Evolutionary conservation across 2,888 invertebrate genomes (phyloP).

Genomic region (Mythimna loreyi): DNA sequence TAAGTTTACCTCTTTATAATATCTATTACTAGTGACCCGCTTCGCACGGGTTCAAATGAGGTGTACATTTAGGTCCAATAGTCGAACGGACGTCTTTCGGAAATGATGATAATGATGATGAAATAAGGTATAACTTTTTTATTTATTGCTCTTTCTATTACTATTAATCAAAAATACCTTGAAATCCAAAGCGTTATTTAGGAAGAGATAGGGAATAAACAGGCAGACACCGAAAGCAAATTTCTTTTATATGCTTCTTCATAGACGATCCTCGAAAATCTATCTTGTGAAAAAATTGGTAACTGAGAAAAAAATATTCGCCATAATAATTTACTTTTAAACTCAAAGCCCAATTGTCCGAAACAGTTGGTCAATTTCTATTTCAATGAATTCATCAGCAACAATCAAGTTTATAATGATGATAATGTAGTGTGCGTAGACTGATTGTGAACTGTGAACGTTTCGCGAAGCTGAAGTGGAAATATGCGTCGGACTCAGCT

Average conservation of each 20-base stretch:
- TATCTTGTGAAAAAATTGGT: background rate
- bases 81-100: no score
- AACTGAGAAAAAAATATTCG: slow-evolving; percentile 6
- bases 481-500: slow-evolving; percentile 57
- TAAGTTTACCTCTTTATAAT: no score
- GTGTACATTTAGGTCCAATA: no score
- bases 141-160: no score
- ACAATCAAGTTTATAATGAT: slow-evolving; percentile 68
- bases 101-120: no score
- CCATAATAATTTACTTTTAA: background rate
- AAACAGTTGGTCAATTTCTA: slow-evolving; percentile 73
- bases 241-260: background rate
- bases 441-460: slow-evolving; percentile 46
- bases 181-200: no score
- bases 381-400: slow-evolving; percentile 79
- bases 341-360: slow-evolving; percentile 56
- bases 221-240: no score
- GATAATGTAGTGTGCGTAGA: slow-evolving; percentile 54
- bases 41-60: no score
- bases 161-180: no score
- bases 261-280: background rate
- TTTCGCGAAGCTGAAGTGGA: slow-evolving; percentile 60
- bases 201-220: no score
- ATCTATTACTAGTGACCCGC: no score
- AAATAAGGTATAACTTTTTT: no score